These are phyloP conservation scores for Heteromyza rotundicornis DNA, from an alignment of 2,888 invertebrate genomes.

Conservation along the genomic window DNA sequence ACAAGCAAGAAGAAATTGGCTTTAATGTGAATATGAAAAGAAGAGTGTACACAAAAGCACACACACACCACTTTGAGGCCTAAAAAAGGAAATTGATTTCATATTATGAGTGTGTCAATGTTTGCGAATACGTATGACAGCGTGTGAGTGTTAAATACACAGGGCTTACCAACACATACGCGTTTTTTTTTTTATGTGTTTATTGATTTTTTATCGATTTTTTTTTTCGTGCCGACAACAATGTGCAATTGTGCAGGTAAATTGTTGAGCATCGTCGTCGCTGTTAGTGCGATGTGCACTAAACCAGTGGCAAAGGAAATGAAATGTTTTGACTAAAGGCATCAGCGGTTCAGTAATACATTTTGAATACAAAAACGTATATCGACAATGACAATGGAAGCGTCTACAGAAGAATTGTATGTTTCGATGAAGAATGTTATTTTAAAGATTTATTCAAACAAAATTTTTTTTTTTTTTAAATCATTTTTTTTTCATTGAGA, in stretches of 20 bases:
- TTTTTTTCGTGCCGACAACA: too few species aligned
- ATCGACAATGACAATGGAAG: not conserved
- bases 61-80: not conserved
- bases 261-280: not conserved
- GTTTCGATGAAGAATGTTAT: too few species aligned
- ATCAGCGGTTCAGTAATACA: not conserved
- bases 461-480: too few species aligned
- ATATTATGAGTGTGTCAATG: not conserved
- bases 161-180: too few species aligned
- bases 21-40: too few species aligned
- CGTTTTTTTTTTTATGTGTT: not conserved
- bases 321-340: not conserved
- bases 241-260: not conserved
- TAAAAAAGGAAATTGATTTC: too few species aligned
- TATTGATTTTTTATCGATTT: slow-evolving; percentile 7
- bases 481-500: too few species aligned
- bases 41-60: not conserved
- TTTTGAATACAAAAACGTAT: not conserved
- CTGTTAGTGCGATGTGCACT: not conserved
- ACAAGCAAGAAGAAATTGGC: too few species aligned
- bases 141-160: too few species aligned
- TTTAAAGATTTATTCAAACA: too few species aligned
- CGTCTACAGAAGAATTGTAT: not conserved
- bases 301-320: not conserved
- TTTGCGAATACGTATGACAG: not conserved